Conservation (phyloP, 2,888 invertebrate species). For the Nyleta sp. region DNA sequence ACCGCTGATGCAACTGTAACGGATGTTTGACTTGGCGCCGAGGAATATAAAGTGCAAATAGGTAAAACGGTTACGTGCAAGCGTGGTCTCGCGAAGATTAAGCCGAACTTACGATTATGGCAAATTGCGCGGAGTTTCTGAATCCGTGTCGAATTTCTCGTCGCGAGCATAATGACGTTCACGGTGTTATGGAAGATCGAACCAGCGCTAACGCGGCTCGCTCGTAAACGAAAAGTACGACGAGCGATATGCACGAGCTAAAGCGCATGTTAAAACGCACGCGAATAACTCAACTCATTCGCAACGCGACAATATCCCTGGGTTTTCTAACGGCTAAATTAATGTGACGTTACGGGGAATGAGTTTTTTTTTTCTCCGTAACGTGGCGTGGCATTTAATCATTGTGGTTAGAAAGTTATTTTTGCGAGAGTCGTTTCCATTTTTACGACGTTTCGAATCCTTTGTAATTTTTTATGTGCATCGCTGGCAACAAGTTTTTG, state of each 20-base stretch:
- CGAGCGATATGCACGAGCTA: constrained; percentile 36
- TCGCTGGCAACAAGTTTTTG: background rate
- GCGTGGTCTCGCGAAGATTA: constrained; percentile 29
- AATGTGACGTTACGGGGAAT: constrained; percentile 50
- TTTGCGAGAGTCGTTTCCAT: constrained; percentile 17
- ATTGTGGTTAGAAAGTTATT: constrained; percentile 53
- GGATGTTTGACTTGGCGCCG: constrained; percentile 53
- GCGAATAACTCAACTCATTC: constrained; percentile 29
- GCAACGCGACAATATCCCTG: constrained; percentile 20
- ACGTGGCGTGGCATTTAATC: constrained; percentile 33
- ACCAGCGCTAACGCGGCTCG: constrained; percentile 37
- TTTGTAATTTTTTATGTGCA: constrained; percentile 14
- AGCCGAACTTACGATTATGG: constrained; percentile 48
- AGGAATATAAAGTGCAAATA: constrained; percentile 52
- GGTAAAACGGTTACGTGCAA: constrained; percentile 24
- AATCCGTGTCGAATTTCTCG: constrained; percentile 53
- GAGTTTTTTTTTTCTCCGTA: constrained; percentile 20
- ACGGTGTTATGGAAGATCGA: constrained; percentile 52
- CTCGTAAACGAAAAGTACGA: constrained; percentile 48
- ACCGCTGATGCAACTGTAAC: constrained; percentile 46
- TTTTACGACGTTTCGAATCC: constrained; percentile 37
- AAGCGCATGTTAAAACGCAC: constrained; percentile 28
- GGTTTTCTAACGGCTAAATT: constrained; percentile 45
- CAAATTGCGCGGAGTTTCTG: constrained; percentile 43
- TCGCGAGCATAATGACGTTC: constrained; percentile 44